Percentiles rank a stretch among this genome's conserved stretches.
Evolutionary conservation across 2,113 vertebrate genomes (phyloP).

Genomic region (Daphoenositta chrysoptera): DNA sequence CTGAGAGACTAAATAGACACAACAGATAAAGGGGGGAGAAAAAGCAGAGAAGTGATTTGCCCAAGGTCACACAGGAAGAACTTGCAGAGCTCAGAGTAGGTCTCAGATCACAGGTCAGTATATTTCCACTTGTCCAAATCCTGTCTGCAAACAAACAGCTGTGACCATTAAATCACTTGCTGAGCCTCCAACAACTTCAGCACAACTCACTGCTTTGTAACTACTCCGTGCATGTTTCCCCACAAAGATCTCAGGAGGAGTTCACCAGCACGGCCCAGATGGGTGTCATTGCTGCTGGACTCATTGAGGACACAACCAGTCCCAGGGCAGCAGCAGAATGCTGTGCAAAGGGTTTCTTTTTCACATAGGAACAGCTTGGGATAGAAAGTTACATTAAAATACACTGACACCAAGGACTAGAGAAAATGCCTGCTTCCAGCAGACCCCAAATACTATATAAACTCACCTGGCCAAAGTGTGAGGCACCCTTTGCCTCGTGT

Average conservation of each 20-base stretch:
- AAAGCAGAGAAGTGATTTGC: constrained; percentile 9
- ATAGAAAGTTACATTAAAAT: neutral
- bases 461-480: neutral
- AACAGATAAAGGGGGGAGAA: constrained; percentile 15
- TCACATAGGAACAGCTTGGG: neutral
- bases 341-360: neutral
- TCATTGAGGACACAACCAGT: neutral
- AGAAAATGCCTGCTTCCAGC: neutral
- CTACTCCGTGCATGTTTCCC: neutral
- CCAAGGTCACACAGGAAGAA: constrained; percentile 1
- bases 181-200: neutral
- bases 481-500: neutral
- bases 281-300: neutral
- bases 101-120: neutral
- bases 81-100: neutral
- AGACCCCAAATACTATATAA: neutral
- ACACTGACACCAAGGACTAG: neutral
- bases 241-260: neutral
- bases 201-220: accelerated
- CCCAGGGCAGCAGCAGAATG: neutral
- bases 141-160: neutral
- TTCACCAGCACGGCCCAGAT: neutral
- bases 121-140: neutral
- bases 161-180: neutral
- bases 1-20: constrained; percentile 31